A percentile compares a stretch with the other conserved stretches of the same genome.
These are phyloP conservation scores for Drosophila trapezifrons DNA, from an alignment of 1,140 invertebrate genomes.

Conservation along the genomic window DNA sequence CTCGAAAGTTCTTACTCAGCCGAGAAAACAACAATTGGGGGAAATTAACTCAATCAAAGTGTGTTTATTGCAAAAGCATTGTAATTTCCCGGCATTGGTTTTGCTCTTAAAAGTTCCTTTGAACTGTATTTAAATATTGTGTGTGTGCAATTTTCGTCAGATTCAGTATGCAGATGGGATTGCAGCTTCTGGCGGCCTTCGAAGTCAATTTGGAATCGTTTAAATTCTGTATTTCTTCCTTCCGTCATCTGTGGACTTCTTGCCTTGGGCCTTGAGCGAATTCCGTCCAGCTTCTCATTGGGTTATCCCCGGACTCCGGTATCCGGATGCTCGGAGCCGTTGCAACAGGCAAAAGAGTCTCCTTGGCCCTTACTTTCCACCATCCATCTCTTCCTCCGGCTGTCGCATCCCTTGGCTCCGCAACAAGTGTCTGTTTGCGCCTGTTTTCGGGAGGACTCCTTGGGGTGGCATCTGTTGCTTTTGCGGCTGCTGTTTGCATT, in stretches of 20 bases:
- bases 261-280: slow-evolving; percentile 13
- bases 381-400: slow-evolving; percentile 1
- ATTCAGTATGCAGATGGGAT: slow-evolving; percentile 31
- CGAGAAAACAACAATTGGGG: slow-evolving; percentile 26
- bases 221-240: slow-evolving; percentile 46
- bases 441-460: slow-evolving; percentile 6
- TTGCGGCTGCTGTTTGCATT: slow-evolving; percentile 55
- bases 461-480: slow-evolving; percentile 31
- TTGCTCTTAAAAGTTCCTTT: neutral
- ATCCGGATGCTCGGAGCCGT: slow-evolving; percentile 42
- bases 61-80: slow-evolving; percentile 1
- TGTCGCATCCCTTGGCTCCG: slow-evolving; percentile 20
- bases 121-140: slow-evolving; percentile 2
- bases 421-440: slow-evolving; percentile 28
- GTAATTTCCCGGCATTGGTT: neutral
- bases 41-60: slow-evolving; percentile 34
- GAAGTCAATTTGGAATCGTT: slow-evolving; percentile 48
- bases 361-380: neutral
- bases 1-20: slow-evolving; percentile 7
- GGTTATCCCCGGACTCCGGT: slow-evolving; percentile 15
- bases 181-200: slow-evolving; percentile 26
- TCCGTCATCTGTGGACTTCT: slow-evolving; percentile 23
- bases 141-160: slow-evolving; percentile 16
- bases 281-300: slow-evolving; percentile 25
- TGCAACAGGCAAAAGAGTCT: slow-evolving; percentile 50